These are phyloP conservation scores for Ophion ellenae DNA, from an alignment of 2,888 invertebrate genomes.

Conservation along the genomic window DNA sequence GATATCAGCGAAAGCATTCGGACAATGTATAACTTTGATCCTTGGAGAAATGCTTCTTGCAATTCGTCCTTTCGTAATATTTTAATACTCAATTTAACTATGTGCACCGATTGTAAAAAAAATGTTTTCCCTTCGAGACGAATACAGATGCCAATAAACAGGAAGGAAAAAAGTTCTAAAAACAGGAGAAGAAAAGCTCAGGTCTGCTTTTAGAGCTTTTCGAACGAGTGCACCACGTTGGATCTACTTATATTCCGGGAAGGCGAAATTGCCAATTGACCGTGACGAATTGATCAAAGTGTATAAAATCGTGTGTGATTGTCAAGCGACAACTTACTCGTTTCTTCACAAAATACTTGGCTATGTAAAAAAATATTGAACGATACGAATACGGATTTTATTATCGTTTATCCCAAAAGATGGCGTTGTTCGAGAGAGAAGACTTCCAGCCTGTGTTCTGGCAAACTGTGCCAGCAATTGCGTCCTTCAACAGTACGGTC, in stretches of 20 bases:
- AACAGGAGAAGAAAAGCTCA: background rate
- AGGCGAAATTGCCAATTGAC: background rate
- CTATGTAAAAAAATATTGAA: slow-evolving; percentile 4
- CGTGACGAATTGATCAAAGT: slow-evolving; percentile 7
- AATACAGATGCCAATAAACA: background rate
- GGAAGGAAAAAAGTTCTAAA: background rate
- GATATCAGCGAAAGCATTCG: background rate
- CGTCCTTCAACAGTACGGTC: slow-evolving; percentile 87
- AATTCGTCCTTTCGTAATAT: background rate
- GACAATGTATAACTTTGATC: background rate
- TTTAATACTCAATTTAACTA: background rate
- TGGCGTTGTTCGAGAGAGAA: slow-evolving; percentile 71
- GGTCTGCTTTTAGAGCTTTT: no score
- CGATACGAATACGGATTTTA: background rate
- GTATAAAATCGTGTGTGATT: slow-evolving; percentile 14
- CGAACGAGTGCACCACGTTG: no score
- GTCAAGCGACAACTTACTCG: background rate
- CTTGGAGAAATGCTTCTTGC: background rate
- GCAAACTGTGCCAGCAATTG: slow-evolving; percentile 90
- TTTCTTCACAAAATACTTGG: slow-evolving; percentile 26
- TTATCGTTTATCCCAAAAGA: slow-evolving; percentile 78
- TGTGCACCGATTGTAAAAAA: background rate
- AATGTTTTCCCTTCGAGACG: background rate
- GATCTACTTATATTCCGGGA: background rate
- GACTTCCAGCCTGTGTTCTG: slow-evolving; percentile 83